phyloP scores from a whole-genome alignment of 1,140 invertebrate species.

The Drosophila micromelanica region DNA sequence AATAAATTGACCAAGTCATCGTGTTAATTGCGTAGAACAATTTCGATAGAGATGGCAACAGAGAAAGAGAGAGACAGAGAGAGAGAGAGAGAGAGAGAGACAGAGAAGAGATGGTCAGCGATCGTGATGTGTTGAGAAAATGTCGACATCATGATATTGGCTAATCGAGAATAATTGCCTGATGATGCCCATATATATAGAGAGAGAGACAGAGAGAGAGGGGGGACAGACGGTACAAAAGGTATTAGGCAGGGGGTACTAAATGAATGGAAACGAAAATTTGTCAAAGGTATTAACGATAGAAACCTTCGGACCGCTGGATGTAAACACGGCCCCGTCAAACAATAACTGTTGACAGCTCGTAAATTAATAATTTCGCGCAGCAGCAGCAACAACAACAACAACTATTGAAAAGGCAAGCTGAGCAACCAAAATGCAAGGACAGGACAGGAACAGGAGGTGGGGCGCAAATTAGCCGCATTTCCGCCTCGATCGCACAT shows the following conservation, averaged over 20 bases:
- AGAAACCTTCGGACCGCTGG: constrained; percentile 45
- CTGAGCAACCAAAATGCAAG: constrained; percentile 40
- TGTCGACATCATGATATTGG: constrained; percentile 59
- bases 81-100: constrained; percentile 1
- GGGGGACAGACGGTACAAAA: background rate
- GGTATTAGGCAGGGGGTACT: constrained; percentile 58
- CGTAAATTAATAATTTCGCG: constrained; percentile 82
- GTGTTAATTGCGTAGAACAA: constrained; percentile 70
- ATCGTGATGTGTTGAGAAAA: constrained; percentile 25
- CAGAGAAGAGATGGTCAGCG: constrained; percentile 15
- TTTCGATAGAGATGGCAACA: constrained; percentile 4
- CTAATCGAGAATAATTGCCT: constrained; percentile 78
- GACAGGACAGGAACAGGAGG: constrained; percentile 10
- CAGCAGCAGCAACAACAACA: background rate
- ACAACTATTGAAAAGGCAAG: constrained; percentile 22
- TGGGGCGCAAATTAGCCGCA: constrained; percentile 76
- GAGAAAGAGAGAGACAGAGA: background rate
- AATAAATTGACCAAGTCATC: constrained; percentile 57
- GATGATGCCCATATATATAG: constrained; percentile 28
- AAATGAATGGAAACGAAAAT: too few relatives aligned
- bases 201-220: too few relatives aligned
- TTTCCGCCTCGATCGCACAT: constrained; percentile 79
- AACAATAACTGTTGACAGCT: constrained; percentile 82
- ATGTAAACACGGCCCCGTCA: constrained; percentile 68
- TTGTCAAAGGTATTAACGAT: constrained; percentile 36